phyloP scores from a whole-genome alignment of 2,797 vertebrate species.

The Paguma larvata region DNA sequence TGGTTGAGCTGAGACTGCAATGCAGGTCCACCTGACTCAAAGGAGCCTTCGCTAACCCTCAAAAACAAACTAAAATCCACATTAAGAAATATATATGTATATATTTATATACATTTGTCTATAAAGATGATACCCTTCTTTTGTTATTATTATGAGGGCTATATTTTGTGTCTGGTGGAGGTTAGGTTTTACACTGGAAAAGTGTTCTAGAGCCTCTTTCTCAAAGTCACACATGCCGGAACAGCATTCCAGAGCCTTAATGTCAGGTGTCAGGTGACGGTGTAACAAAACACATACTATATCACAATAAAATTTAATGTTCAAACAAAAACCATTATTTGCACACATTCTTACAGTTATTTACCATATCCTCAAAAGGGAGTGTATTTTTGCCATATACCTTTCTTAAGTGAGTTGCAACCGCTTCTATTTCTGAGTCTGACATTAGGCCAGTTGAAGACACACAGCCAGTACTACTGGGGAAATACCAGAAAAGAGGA shows the following conservation, averaged over 20 bases:
- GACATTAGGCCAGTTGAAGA: background rate
- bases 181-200: background rate
- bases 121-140: background rate
- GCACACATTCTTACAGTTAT: constrained; percentile 44
- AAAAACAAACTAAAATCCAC: background rate
- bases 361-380: constrained; percentile 43
- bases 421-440: background rate
- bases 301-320: constrained; percentile 44
- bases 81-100: background rate
- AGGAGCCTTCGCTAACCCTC: background rate
- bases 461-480: background rate
- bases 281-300: background rate
- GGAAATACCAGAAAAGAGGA: background rate
- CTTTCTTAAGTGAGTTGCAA: constrained; percentile 58
- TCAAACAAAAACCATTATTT: constrained; percentile 47
- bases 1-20: background rate
- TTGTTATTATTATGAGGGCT: background rate
- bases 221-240: background rate
- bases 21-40: background rate
- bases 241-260: background rate
- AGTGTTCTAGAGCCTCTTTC: background rate
- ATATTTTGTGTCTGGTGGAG: background rate
- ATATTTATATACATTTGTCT: background rate
- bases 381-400: constrained; percentile 55
- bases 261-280: background rate